phyloP scores from a whole-genome alignment of 1,140 invertebrate genomes.

The Microplitis mediator region DNA sequence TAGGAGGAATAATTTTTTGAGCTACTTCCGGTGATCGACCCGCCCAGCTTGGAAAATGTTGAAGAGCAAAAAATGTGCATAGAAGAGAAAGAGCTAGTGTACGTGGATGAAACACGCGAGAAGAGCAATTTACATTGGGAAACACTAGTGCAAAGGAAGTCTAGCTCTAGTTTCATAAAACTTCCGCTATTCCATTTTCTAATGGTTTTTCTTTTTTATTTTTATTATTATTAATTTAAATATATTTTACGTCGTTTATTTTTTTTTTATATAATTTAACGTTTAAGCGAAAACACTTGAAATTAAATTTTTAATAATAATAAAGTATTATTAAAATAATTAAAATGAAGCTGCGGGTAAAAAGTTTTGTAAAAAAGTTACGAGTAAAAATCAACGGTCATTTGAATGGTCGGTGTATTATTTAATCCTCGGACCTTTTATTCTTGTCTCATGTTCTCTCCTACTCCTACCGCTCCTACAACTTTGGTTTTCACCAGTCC shows the following conservation, averaged over 20 bases:
- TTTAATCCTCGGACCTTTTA: slow-evolving; percentile 34
- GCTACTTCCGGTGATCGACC: slow-evolving; percentile 28
- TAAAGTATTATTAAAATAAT: slow-evolving; percentile 1
- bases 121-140: slow-evolving; percentile 42
- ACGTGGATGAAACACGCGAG: slow-evolving; percentile 34
- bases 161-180: slow-evolving; percentile 12
- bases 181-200: not conserved
- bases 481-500: too few relatives aligned
- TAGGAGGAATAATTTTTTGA: slow-evolving; percentile 23
- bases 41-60: not conserved
- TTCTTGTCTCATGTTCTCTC: slow-evolving; percentile 35
- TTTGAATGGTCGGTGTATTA: slow-evolving; percentile 27
- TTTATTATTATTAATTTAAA: slow-evolving; percentile 26
- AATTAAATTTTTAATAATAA: not conserved
- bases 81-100: slow-evolving; percentile 22
- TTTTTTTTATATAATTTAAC: too few relatives aligned
- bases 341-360: not conserved
- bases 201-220: slow-evolving; percentile 35
- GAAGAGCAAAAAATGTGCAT: not conserved
- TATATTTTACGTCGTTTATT: too few relatives aligned
- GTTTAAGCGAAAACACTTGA: too few relatives aligned
- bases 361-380: not conserved
- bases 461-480: slow-evolving; percentile 26
- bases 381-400: not conserved
- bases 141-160: slow-evolving; percentile 24